phyloP scores from a whole-genome alignment of 2,797 vertebrate species.

The Rhinichthys osculus region DNA sequence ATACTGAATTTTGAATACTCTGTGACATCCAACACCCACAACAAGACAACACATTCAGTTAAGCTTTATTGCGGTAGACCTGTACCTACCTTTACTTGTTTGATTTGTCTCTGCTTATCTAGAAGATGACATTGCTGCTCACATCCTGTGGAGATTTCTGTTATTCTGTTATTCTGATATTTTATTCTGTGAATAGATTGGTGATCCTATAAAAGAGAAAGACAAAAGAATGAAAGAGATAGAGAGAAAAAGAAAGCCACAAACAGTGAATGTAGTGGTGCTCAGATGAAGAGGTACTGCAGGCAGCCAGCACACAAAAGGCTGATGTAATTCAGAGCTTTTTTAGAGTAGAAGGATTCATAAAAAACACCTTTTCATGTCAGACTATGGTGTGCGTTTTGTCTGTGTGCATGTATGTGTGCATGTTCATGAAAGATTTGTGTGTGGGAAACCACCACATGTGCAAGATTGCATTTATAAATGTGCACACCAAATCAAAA shows the following conservation, averaged over 20 bases:
- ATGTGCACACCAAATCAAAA: conserved; percentile 18
- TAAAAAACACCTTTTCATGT: conserved; percentile 25
- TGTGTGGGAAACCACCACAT: conserved; percentile 15
- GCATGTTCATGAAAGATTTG: conserved; percentile 18
- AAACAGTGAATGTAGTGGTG: conserved; percentile 5
- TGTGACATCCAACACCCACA: conserved; percentile 20
- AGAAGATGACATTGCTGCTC: conserved; percentile 42
- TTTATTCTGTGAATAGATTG: conserved; percentile 6
- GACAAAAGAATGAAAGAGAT: conserved; percentile 20
- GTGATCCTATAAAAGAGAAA: conserved; percentile 32
- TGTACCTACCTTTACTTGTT: conserved; percentile 24
- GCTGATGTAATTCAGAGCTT: conserved; percentile 2
- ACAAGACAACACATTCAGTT: conserved; percentile 14
- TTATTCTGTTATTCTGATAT: not conserved
- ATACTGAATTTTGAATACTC: not conserved
- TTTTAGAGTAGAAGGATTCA: not conserved
- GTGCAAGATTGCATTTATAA: conserved; percentile 16
- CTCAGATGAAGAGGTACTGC: conserved; percentile 5
- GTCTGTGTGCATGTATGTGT: conserved; percentile 12
- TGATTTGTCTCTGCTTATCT: conserved; percentile 25
- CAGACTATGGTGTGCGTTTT: conserved; percentile 9
- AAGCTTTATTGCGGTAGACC: not conserved
- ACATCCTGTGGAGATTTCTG: conserved; percentile 36
- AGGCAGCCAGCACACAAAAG: conserved; percentile 5
- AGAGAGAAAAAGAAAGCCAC: not conserved